Base-by-base conservation (phyloP, 2,113 vertebrate genomes). In the Mellivora capensis region DNA sequence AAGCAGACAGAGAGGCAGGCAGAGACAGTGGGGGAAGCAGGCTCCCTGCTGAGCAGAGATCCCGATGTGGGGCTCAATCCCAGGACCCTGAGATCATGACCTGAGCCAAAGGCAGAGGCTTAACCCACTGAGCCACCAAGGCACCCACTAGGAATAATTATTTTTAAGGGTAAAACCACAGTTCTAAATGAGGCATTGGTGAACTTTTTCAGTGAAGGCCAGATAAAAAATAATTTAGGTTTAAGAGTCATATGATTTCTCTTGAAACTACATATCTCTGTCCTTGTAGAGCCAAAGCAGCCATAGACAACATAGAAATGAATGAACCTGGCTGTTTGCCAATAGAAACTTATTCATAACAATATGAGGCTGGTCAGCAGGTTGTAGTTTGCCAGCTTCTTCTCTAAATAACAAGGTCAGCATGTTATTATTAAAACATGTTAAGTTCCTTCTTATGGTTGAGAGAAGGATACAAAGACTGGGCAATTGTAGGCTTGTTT, bases 301-400 rank as follows among this genome's bases (percentile, higher is more conserved):
- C 21, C 39, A 72, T 6, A 81, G 42, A 94, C 13, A 80, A 31
- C 57, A 42, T 67, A 5, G 6, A 83, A 79, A 93, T 47, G 47
- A 92, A 69, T 79, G 37, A 72, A 12, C 1, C 23, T 59, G 39
- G 27, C 7, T 64, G 4, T 64, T 21, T 83, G 9, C 18, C n/a
- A 86, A 94, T 72, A 92, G 69, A 71, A 61, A 42, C 76, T 76
- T 94, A 76, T 67, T 82, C 44, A 87, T 52, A 90, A 83, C 87
- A 87, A 83, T 42, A 77, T 1, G 17, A 88, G 14, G 11, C 11
- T 88, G n/a, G 3, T 54, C 13, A 82, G 37, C 42, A 17, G 7
- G 47, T 20, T 79, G 0, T 49, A 94, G 74, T 90, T 82, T 88
- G 4, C 6, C 12, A 20, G 25, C 3, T 34, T 84, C 42, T 94